These are phyloP conservation scores for Sphaeramia orbicularis DNA, from an alignment of 2,797 vertebrate species.

Conservation along the genomic window DNA sequence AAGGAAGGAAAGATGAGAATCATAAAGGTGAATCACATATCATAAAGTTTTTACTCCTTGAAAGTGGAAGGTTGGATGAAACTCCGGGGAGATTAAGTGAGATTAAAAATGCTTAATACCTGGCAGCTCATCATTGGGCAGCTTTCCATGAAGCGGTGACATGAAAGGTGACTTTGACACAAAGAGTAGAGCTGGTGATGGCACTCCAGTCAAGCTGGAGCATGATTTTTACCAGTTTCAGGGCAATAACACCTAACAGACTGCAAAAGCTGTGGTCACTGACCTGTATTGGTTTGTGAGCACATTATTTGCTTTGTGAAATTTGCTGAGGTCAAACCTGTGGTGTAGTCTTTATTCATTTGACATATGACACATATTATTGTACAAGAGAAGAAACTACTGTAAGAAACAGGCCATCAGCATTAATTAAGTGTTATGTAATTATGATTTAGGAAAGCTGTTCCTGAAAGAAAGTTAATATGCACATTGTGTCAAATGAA, in stretches of 20 bases:
- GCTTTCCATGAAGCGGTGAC: conserved; percentile 79
- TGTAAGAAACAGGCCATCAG: no score
- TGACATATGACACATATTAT: no score
- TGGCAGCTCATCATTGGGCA: conserved; percentile 79
- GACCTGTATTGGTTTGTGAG: not conserved
- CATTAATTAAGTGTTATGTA: no score
- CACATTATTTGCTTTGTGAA: not conserved
- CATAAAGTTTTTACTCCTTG: conserved; percentile 77
- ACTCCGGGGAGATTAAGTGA: conserved; percentile 83
- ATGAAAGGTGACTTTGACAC: conserved; percentile 83
- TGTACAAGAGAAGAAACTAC: no score
- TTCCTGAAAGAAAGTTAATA: no score
- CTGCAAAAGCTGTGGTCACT: not conserved
- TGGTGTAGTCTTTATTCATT: not conserved
- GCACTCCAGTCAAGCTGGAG: conserved; percentile 61
- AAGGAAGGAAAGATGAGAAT: conserved; percentile 50
- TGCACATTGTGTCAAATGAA: no score
- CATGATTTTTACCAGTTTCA: conserved; percentile 7
- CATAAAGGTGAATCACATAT: conserved; percentile 71
- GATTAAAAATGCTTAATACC: conserved; percentile 86
- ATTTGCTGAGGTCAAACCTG: not conserved
- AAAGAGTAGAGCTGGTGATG: conserved; percentile 61
- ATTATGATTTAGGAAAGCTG: no score
- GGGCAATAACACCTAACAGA: conserved; percentile 13
- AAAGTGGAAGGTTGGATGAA: conserved; percentile 78